Conservation (phyloP, 2,797 vertebrate genomes). For the Neopelma chrysocephalum region DNA sequence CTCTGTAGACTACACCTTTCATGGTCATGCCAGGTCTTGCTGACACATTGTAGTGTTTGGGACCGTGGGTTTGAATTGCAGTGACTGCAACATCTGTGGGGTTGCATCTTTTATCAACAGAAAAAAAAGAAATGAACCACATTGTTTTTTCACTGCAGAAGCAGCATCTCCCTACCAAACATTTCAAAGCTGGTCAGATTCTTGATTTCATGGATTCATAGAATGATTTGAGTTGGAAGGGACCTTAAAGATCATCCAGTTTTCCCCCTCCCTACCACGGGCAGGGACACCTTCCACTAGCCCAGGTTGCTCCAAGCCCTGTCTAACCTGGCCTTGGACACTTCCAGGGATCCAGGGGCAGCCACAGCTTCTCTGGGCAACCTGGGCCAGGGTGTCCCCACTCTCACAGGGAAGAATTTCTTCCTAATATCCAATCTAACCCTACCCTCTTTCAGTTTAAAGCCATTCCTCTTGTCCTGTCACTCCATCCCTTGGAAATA, state of each 20-base stretch:
- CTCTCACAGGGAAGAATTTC: fast-evolving
- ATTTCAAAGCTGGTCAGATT: not conserved
- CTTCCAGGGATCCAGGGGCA: not conserved
- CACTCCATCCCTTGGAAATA: not conserved
- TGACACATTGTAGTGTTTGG: not conserved
- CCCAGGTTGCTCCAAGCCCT: not conserved
- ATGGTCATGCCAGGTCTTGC: not conserved
- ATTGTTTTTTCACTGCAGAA: not conserved
- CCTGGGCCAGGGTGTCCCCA: not conserved
- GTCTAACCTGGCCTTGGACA: not conserved
- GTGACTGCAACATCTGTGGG: not conserved
- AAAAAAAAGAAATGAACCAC: not conserved
- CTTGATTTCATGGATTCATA: not conserved
- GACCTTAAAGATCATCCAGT: not conserved
- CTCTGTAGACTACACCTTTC: not conserved
- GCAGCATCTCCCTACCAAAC: not conserved
- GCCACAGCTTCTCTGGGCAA: not conserved
- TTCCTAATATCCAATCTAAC: fast-evolving
- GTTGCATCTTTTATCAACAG: not conserved
- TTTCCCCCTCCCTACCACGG: fast-evolving
- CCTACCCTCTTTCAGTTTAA: not conserved
- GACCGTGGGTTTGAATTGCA: not conserved
- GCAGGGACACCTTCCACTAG: not conserved
- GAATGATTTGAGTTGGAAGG: not conserved
- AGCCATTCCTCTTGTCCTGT: not conserved